phyloP scores from a whole-genome alignment of 2,888 invertebrate species.

The Tenthredo amoena region DNA sequence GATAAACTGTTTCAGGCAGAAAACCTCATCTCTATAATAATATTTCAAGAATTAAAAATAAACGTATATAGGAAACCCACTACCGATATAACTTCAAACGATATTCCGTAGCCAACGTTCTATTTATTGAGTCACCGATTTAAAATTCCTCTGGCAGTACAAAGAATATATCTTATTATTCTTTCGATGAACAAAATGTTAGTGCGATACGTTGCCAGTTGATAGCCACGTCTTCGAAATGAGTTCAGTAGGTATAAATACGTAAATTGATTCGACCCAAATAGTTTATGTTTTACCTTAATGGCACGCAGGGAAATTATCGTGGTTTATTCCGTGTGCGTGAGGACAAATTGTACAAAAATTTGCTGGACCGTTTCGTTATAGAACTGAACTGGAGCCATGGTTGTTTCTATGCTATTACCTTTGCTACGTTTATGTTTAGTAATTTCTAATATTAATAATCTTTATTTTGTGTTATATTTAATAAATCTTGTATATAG shows the following conservation, averaged over 20 bases:
- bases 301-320: not conserved
- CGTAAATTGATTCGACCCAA: not conserved
- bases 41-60: constrained; percentile 11
- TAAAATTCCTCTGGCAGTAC: constrained; percentile 10
- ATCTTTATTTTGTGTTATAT: constrained; percentile 51
- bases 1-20: not conserved
- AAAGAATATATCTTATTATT: not conserved
- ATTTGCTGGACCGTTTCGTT: constrained; percentile 37
- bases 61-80: not conserved
- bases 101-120: not conserved
- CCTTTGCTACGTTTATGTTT: constrained; percentile 55
- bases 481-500: constrained; percentile 49
- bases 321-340: not conserved
- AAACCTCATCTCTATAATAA: not conserved
- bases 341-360: constrained; percentile 31
- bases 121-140: constrained; percentile 3
- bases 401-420: constrained; percentile 49
- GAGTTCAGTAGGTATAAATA: not conserved
- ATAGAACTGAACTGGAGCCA: constrained; percentile 24
- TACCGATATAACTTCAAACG: constrained; percentile 3
- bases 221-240: not conserved
- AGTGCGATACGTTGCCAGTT: not conserved
- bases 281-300: not conserved
- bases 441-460: constrained; percentile 56
- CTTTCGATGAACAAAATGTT: not conserved